phyloP scores from a whole-genome alignment of 2,797 vertebrate species.

The Platyrinchus mystaceus region DNA sequence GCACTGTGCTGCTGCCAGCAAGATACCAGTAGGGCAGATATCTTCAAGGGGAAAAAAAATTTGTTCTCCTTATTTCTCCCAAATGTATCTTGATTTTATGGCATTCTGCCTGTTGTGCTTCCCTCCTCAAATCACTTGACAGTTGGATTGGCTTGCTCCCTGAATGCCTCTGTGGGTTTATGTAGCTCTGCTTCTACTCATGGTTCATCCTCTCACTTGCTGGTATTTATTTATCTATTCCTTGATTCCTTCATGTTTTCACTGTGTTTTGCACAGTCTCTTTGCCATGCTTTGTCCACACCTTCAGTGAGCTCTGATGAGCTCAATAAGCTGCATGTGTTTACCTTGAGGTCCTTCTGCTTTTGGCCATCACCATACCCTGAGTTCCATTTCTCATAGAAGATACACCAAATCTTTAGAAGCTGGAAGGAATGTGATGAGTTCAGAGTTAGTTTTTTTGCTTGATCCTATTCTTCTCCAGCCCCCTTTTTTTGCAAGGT shows the following conservation, averaged over 20 bases:
- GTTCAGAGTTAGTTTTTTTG: background rate
- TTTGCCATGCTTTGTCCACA: background rate
- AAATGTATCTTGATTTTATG: background rate
- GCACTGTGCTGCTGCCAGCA: accelerated
- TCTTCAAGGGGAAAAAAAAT: background rate
- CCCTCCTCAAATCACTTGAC: background rate
- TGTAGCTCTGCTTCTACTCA: background rate
- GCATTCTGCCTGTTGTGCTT: background rate
- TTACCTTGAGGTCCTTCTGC: background rate
- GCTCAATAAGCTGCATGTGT: background rate
- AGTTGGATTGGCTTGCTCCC: accelerated
- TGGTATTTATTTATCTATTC: background rate
- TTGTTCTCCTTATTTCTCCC: background rate
- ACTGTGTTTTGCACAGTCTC: accelerated
- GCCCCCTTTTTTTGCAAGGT: background rate
- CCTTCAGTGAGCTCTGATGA: background rate
- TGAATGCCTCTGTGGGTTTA: background rate
- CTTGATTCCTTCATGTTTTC: background rate
- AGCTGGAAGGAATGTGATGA: background rate
- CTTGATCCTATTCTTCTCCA: background rate
- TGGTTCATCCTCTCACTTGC: background rate
- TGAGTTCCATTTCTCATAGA: background rate
- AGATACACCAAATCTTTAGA: background rate
- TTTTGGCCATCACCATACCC: background rate
- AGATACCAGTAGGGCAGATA: no score